Evolutionary conservation across 2,797 vertebrate species (phyloP).

Genomic region (Scolopax rusticola): DNA sequence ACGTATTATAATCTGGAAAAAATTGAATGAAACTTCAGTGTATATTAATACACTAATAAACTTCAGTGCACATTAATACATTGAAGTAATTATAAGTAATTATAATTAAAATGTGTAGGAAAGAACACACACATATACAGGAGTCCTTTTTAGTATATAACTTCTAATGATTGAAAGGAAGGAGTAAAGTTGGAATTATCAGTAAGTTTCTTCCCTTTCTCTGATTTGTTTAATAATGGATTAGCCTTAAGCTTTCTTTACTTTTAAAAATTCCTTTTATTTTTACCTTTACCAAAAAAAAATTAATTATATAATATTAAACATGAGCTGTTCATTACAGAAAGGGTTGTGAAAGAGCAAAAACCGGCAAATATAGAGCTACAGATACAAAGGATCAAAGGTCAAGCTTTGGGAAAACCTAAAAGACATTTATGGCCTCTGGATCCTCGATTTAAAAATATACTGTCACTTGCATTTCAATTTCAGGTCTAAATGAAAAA

Average conservation of each 20-base stretch:
- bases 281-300: background rate
- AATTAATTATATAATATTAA: background rate
- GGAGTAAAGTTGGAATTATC: background rate
- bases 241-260: background rate
- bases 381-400: background rate
- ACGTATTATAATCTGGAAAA: background rate
- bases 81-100: too few species aligned
- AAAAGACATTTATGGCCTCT: background rate
- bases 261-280: background rate
- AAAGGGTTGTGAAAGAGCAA: background rate
- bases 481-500: background rate
- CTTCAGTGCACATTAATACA: too few species aligned
- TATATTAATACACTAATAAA: background rate
- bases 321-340: background rate
- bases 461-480: background rate
- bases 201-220: background rate
- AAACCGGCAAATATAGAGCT: fast-evolving
- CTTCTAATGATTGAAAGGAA: background rate
- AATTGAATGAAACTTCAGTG: background rate
- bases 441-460: background rate
- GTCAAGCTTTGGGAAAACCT: background rate
- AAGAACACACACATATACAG: background rate
- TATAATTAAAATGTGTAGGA: background rate
- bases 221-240: background rate
- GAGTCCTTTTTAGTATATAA: background rate